Evolutionary conservation across 2,797 vertebrate species (phyloP), one percentile per base, ranked within the genome.

Genomic region (Smutsia temminckii): DNA sequence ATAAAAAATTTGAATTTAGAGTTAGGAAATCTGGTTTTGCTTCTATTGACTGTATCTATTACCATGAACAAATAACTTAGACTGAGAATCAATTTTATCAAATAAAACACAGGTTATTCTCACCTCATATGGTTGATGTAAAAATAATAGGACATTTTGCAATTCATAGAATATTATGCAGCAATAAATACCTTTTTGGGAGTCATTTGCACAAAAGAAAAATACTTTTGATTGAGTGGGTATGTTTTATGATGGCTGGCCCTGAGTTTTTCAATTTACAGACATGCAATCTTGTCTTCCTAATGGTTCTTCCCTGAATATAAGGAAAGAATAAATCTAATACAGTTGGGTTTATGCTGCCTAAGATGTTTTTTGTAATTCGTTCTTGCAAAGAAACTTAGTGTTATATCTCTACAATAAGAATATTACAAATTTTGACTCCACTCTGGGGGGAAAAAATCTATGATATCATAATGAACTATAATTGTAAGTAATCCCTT

Each of bases 401-500:
- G 7, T 49, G 92, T 55, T 95, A 77, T 86, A 91, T 40, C 16
- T 72, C 53, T 89, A 71, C 55, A 89, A 53, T 40, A 92, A 85
- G 37, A 77, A 93, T 80, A 42, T 81, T 86, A 88, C 66, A 85
- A n/a, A 91, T 94, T 77, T 91, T 95, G 81, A 95, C 72, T 85
- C 59, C 4, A 32, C 57, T 79, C 59, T 68, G 5, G 20, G 27
- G 32, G 12, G 32, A 11, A 1, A 1, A 95, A 95, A 96, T 93
- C 89, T 51, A 87, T 63, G 59, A 46, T 66, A 96, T 93, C 95
- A 95, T 89, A 92, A 66, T 92, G 25, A 78, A 81, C 10, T 91
- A 13, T 91, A 97, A 51, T 72, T 97, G 32, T 89, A 89, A 97
- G 95, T 91, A 97, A 94, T 91, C 4, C 91, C 91, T 95, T 85